A percentile compares a stretch with the other conserved stretches of the same genome.
Evolutionary conservation across 1,140 invertebrate genomes (phyloP).

Genomic region (Plutomurus gul): DNA sequence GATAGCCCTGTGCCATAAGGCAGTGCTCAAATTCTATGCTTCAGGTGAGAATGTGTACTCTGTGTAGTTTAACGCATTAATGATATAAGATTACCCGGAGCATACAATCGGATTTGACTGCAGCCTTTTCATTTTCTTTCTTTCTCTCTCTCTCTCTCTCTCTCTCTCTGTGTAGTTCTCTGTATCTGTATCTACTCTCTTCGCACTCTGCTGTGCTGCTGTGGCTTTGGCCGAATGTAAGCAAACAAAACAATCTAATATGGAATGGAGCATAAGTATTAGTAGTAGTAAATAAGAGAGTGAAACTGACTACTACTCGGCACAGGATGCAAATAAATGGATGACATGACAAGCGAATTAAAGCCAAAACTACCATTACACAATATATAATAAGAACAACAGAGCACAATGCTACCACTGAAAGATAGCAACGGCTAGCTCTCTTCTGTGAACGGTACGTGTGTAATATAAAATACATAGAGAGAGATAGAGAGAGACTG

Average conservation of each 20-base stretch:
- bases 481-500: no score
- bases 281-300: no score
- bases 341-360: background rate
- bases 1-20: no score
- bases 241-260: no score
- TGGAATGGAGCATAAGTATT: no score
- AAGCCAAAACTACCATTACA: background rate
- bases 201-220: no score
- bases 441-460: background rate
- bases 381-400: background rate
- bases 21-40: background rate
- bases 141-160: no score
- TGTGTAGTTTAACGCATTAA: conserved; percentile 19
- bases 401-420: background rate
- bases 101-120: background rate
- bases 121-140: no score
- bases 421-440: background rate
- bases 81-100: conserved; percentile 25
- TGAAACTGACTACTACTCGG: background rate
- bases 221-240: no score
- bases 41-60: conserved; percentile 18
- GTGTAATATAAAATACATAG: no score
- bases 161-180: no score
- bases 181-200: no score
- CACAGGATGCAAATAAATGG: conserved; percentile 15